Evolutionary conservation across 2,113 vertebrate genomes (phyloP).

Genomic region (Psammodynastes pulverulentus): DNA sequence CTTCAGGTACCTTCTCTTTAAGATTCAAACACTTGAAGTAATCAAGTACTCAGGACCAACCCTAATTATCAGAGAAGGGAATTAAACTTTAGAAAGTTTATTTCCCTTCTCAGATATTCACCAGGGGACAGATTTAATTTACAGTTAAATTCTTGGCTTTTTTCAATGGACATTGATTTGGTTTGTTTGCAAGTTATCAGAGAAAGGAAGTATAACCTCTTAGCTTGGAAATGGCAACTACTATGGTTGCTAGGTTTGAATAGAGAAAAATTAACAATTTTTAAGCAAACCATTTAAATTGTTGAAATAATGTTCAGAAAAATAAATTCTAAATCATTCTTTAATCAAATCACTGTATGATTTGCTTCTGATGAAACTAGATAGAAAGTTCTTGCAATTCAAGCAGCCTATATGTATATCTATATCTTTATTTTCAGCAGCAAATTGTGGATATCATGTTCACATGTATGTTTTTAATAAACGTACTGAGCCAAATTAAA

Average conservation of each 20-base stretch:
- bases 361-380: not conserved
- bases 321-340: not conserved
- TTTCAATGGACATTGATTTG: not conserved
- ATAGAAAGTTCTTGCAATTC: not conserved
- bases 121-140: not conserved
- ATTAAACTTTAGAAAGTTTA: too few relatives aligned
- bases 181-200: not conserved
- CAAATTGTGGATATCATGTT: not conserved
- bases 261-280: not conserved
- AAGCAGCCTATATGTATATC: not conserved
- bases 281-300: not conserved
- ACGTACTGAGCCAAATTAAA: conserved; percentile 25
- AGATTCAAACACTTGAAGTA: not conserved
- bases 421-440: not conserved
- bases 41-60: not conserved
- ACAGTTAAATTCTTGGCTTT: not conserved
- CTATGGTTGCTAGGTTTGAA: not conserved
- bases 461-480: not conserved
- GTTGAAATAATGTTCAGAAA: not conserved
- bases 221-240: not conserved
- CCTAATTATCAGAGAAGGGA: not conserved
- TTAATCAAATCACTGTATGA: not conserved
- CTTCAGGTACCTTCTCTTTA: not conserved
- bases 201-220: not conserved
- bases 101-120: not conserved